Percentiles rank a stretch among this genome's conserved stretches.
Evolutionary conservation across 64 coral and sea anemone species (phyloP).

Genomic region (Stichodactyla helianthus): DNA sequence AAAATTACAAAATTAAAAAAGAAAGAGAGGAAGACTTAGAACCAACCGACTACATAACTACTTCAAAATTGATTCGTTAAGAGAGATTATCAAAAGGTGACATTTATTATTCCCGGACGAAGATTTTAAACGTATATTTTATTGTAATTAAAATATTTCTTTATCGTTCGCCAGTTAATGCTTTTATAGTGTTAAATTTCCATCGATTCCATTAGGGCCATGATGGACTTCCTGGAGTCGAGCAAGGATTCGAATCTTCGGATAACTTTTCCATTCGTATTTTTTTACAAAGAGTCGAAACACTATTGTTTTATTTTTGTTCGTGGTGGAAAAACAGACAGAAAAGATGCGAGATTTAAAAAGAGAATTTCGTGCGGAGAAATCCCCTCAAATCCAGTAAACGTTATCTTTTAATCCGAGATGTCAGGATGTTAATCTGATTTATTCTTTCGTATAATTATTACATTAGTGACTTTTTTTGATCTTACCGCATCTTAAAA

Average conservation of each 20-base stretch:
- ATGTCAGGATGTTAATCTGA: background rate
- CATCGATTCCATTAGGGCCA: background rate
- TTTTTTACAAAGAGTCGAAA: background rate
- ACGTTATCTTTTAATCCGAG: slow-evolving; percentile 3
- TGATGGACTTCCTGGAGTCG: background rate
- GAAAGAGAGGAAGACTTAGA: no score
- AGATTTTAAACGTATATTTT: background rate
- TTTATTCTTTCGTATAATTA: background rate
- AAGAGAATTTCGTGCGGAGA: background rate
- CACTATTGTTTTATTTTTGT: background rate
- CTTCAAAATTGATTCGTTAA: background rate
- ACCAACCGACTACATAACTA: no score
- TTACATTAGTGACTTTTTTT: background rate
- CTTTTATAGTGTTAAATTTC: background rate
- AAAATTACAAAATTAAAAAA: no score
- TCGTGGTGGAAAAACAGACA: background rate
- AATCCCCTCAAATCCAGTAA: background rate
- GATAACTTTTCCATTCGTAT: background rate
- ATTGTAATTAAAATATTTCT: background rate
- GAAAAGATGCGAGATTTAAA: background rate
- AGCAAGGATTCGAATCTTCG: background rate
- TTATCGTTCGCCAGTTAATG: background rate
- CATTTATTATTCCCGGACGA: background rate
- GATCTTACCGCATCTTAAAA: background rate
- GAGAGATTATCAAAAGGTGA: background rate